Percentiles rank a stretch among this genome's conserved stretches.
Evolutionary conservation across 2,797 vertebrate genomes (phyloP).

Genomic region (Xenentodon cancila): DNA sequence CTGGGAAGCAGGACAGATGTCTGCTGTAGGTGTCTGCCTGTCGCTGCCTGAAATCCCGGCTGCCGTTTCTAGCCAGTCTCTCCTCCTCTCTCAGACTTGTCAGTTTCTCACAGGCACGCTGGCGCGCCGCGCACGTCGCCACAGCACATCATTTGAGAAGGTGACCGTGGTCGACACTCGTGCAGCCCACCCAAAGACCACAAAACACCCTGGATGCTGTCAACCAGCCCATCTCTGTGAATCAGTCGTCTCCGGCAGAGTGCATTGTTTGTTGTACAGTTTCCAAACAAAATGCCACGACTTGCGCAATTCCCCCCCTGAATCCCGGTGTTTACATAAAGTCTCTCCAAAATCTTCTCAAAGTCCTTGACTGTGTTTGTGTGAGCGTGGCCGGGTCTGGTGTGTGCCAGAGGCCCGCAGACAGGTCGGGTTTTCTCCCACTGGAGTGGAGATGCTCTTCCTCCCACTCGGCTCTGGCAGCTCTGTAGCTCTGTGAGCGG

Average conservation of each 20-base stretch:
- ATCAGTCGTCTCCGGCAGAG: conserved; percentile 55
- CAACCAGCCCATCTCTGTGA: conserved; percentile 40
- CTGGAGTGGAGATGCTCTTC: conserved; percentile 42
- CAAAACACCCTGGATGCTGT: conserved; percentile 24
- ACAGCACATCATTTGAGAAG: conserved; percentile 61
- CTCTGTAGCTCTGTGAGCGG: conserved; percentile 21
- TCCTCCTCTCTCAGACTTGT: conserved; percentile 41
- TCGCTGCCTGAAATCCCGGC: conserved; percentile 54
- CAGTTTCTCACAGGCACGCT: conserved; percentile 60
- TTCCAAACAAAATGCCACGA: conserved; percentile 59
- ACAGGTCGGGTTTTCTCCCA: conserved; percentile 1
- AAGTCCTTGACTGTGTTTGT: no score
- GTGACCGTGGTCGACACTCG: conserved; percentile 57
- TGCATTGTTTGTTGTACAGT: conserved; percentile 43
- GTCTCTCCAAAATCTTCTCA: background rate
- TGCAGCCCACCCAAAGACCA: conserved; percentile 35
- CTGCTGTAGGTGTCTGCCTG: conserved; percentile 46
- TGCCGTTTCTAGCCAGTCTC: conserved; percentile 68
- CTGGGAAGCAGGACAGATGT: conserved; percentile 39
- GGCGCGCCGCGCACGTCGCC: conserved; percentile 60
- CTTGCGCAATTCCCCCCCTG: conserved; percentile 15
- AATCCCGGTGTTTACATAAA: background rate
- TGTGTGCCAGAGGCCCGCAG: conserved; percentile 13
- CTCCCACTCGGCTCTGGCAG: conserved; percentile 30
- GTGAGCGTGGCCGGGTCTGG: conserved; percentile 2